A percentile compares a stretch with the other conserved stretches of the same genome.
These are phyloP conservation scores for Ylistrum balloti DNA, from an alignment of 1,140 invertebrate genomes.

Conservation along the genomic window DNA sequence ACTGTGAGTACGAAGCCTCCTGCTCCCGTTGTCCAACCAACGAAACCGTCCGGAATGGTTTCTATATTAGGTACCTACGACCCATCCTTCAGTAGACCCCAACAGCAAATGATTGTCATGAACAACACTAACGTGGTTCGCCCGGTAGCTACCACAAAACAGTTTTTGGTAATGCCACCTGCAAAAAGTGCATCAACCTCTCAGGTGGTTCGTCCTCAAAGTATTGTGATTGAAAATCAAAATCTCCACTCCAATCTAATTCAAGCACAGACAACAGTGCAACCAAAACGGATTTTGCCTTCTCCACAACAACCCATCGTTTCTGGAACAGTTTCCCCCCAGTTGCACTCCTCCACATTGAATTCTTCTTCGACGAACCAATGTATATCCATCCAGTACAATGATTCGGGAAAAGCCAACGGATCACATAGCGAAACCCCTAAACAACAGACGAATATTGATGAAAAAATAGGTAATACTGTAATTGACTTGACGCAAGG, in stretches of 20 bases:
- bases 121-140: not conserved
- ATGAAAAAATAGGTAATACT: not conserved
- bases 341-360: not conserved
- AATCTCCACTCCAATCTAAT: not conserved
- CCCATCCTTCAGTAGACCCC: not conserved
- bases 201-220: not conserved
- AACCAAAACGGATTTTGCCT: not conserved
- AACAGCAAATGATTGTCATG: slow-evolving; percentile 9
- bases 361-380: not conserved
- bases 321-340: not conserved
- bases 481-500: not conserved
- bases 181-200: not conserved
- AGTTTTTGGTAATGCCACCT: not conserved
- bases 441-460: not conserved
- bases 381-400: not conserved
- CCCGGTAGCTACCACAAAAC: not conserved
- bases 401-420: not conserved
- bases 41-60: not conserved
- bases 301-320: not conserved
- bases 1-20: not conserved
- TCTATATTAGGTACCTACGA: not conserved
- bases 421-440: not conserved
- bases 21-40: not conserved
- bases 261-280: not conserved
- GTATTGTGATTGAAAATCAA: not conserved